Base-by-base conservation (phyloP, 30 jellyfish, hydroid and myxozoan species). In the Catostylus mosaicus region DNA sequence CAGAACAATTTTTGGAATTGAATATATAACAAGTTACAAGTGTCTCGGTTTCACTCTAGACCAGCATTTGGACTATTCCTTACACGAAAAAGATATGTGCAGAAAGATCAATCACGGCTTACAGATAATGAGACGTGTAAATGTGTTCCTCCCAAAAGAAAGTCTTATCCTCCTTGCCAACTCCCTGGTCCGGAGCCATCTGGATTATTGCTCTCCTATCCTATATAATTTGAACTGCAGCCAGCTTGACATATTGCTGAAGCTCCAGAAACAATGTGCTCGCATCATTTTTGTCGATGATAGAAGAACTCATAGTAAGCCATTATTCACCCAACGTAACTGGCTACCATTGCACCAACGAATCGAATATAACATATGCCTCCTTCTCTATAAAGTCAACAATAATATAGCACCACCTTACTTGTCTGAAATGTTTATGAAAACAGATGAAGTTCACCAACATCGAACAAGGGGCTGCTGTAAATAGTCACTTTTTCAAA, bases 131-230 rank as follows among this genome's bases (percentile, higher is more conserved):
- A 80, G 70, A 68, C 45, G 90, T 63, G 84, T 66, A 33, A 36
- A 67, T 14, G 35, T 14, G 67, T 61, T 29, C 38, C 89, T 78
- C 35, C 89, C 88, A 9, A 18, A 46, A 19, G 65, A 30, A 36
- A 66, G 23, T 30, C 65, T 78, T n/a, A 66, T 67, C 12, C 35
- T 67, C n/a, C 61, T 80, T 9, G 90, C 75, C 8, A 80, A 65
- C 75, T 66, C 84, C 29, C 46, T n/a, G 38, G 90, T 40, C 23
- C 51, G 47, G 7, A 19, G 65, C 57, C 85, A 81, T 45, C 67
- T 81, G 31, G 91, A 66, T 75, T 81, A 66, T 40, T 67, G 85
- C 34, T 46, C 77, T 14, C 85, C 91, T 40, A 72, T 45, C 33
- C 57, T 77, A 6, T 54, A 37, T 48, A 77, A 77, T 57, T 30